Conservation (phyloP, 2,797 vertebrate species). For the Takifugu rubripes region DNA sequence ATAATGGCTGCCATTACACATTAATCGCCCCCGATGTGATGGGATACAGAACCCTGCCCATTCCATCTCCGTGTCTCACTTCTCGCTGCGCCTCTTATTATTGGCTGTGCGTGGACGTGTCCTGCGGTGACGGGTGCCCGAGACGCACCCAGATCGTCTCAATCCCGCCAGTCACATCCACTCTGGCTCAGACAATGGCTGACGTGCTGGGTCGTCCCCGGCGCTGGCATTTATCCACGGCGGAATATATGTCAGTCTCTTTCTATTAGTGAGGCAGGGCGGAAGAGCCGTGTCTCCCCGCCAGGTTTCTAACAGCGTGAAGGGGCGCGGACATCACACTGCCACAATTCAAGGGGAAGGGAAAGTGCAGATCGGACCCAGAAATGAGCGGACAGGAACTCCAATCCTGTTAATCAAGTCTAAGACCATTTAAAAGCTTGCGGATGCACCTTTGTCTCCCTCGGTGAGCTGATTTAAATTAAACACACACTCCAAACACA, state of each 20-base stretch:
- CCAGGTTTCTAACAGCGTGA: conserved; percentile 26
- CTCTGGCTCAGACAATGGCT: conserved; percentile 64
- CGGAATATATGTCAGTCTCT: conserved; percentile 56
- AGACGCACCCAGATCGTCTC: conserved; percentile 52
- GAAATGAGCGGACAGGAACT: not conserved
- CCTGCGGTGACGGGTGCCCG: conserved; percentile 56
- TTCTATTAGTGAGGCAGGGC: conserved; percentile 47
- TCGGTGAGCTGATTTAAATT: no score
- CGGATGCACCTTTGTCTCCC: no score
- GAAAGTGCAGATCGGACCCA: not conserved
- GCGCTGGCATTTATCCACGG: conserved; percentile 44
- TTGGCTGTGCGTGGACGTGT: conserved; percentile 45
- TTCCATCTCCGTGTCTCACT: conserved; percentile 8
- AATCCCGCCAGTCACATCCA: conserved; percentile 63
- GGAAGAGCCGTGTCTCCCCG: conserved; percentile 31
- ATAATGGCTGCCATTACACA: conserved; percentile 26
- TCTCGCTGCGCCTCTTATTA: conserved; percentile 39
- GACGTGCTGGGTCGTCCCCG: conserved; percentile 51
- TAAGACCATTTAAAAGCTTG: no score
- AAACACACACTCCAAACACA: not conserved
- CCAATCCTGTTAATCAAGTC: not conserved
- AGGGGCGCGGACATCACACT: conserved; percentile 16
- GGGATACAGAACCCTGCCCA: conserved; percentile 5
- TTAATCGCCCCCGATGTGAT: conserved; percentile 7
- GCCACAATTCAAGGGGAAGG: conserved; percentile 12